Base-by-base conservation (phyloP, 1,140 invertebrate species). In the Trinorchestia longiramus region DNA sequence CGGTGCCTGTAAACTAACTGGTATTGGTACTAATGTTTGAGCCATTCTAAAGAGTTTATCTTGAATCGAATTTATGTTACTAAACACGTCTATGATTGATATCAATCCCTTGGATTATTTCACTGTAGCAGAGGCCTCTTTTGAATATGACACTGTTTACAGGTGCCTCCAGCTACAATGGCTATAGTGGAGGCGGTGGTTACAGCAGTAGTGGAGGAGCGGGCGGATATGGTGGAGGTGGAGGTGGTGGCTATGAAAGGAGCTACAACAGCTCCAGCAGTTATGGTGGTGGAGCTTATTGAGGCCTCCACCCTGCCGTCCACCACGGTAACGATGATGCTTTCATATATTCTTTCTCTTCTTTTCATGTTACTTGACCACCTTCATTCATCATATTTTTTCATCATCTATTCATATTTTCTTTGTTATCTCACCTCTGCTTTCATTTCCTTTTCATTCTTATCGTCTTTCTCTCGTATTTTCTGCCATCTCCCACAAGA, bases 291-390 rank as follows among this genome's bases (percentile, higher is more conserved):
- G 44, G 43, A 45, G 44, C 43, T 6, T 94, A 94, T 47, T 94
- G 44, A 94, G 43, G 43, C 92, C 44, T 43, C 92, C 19, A 19
- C 43, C 40, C 92, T 4, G 92, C 92, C 43, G 43, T 94, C 92
- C 92, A 94, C 92, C 92, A 94, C 92, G 92, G 92, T 94, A 94
- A 94, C 92, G 40, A 94, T 44, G 44, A 45, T 94, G 92, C 43
- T 47, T 43, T 94, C 44, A 45, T 94, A 0, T 45, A 11, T 47
- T 77, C 11, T 77, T 77, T 15, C 62, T 19, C 62, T 77, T 77
- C 11, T 77, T 77, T 77, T 36, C 62, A 77, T 77, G 62, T 23
- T 77, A 77, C 11, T 36, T 36, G 62, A 77, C 28, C 62, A 77
- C 28, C 28, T 19, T 77, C 62, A 77, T 77, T 77, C 62, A 77